Evolutionary conservation across 1,140 invertebrate genomes (phyloP), one percentile per base, ranked within the genome.

Genomic region (Holotrichia oblita): DNA sequence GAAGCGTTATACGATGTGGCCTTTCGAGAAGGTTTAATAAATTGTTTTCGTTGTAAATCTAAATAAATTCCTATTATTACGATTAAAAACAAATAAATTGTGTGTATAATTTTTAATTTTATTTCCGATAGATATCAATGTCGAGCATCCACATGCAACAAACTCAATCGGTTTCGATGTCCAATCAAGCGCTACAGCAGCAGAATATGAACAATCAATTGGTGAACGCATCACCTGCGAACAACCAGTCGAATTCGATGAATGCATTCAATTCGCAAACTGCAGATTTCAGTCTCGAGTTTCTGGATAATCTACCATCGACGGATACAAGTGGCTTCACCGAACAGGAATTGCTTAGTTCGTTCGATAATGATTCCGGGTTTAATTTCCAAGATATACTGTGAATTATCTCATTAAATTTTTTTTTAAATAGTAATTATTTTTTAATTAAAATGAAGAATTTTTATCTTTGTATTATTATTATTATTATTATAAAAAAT

Each of bases 261-360:
- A 83, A 85, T 87, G 84, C 88, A 88, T 87, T 90, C 89, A 87
- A 86, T 88, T 64, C 89, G 83, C 81, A 91, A 89, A 85, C 92
- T 0, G 88, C 91, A 22, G 93, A 94, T 84, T 94, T 94, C 83
- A 93, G 91, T 86, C 89, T 94, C 79, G 94, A 95, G 88, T 93
- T 95, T 86, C 87, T 95, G n/a, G 94, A 95, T 82, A 93, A 93
- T 86, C 89, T 94, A 84, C 92, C 92, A 48, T 89, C 92, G 75
- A 89, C 89, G 22, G 93, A 94, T 83, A 89, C 92, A 59, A 90
- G 90, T 81, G 92, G 91, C 80, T 92, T 94, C 83, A 93, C 92
- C 79, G 93, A 93, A 69, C 93, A 94, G 85, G 94, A 95, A 82
- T 86, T 95, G 79, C 90, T 95, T 82, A 94, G 92, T 86, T 94